Evolutionary conservation across 2,113 vertebrate genomes (phyloP), one percentile per base, ranked within the genome.

Genomic region (Corythaeola cristata): DNA sequence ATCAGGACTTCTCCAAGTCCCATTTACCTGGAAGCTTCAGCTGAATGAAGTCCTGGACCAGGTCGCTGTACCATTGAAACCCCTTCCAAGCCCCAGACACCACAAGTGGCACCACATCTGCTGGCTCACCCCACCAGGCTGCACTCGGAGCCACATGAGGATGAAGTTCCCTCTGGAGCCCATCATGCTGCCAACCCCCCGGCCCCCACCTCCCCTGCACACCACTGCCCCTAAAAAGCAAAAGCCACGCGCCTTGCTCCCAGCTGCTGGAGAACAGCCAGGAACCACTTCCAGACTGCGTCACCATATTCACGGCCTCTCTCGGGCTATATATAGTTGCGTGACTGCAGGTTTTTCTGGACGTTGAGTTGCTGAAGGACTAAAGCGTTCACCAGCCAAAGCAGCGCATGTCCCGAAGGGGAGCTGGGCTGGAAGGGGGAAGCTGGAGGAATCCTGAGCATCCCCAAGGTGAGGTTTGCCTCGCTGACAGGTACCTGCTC

Each of bases 301-400:
- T 93, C 92, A 94, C 87, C 50, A 12, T 60, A 55, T 52, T 87
- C 89, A 81, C 17, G 47, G 94, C 92, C 84, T 93, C 94, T 96
- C 89, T 7, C 6, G 1, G 78, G 84, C 96, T 96, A 95, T 95
- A 97, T 92, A 95, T 95, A 97, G 97, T 60, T 87, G 83, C 5
- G 27, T 83, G 96, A 90, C 90, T 97, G 96, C 97, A 96, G 92
- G 88, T 96, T 95, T 95, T 85, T 88, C 92, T 93, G 95, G 86
- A 89, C 84, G 10, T 86, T 0, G 8, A 95, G 89, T 24, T 78
- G 89, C 88, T 96, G 55, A 90, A 94, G 82, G 83, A 6, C 82
- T 8, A 63, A 55, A 39, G 39, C 47, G 13, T 71, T 89, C 87
- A 66, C 88, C 77, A 82, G 82, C 33, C 68, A 66, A 41, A 87